Base-by-base conservation (phyloP, 2,797 vertebrate species). In the Chelmon rostratus region DNA sequence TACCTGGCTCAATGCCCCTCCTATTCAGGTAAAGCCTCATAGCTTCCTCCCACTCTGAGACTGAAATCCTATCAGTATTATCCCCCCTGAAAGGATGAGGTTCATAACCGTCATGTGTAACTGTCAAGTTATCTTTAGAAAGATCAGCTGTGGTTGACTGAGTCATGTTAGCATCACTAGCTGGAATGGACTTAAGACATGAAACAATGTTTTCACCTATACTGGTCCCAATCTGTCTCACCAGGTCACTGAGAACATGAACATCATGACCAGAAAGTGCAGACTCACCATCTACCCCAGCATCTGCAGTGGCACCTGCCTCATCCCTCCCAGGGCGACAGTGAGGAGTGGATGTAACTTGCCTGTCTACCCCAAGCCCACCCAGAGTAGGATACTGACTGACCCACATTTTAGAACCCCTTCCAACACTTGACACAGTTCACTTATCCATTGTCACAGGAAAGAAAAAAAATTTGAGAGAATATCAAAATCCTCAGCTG, bases 41-140 rank as follows among this genome's bases (percentile, higher is more conserved):
- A 23, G 31, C 4, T 11, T 73, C 69, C 35, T 79, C 54, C 77
- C 69, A 73, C 47, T 73, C 77, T 53, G 56, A 68, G 28, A 69
- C 21, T 54, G 65, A 42, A 40, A 78, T 0, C 5, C 0, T 19
- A 8, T 71, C 61, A 71, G 52, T 65, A 3, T 19, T 13, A 11
- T 71, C 76, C 0, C 68, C 52, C 44, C 50, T 71, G 19, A 78
- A 78, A 5, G 59, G 68, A 0, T 50, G 42, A 33, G 63, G 69
- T 3, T 79, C 70, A 56, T 62, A 46, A 38, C 70, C 73, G 2
- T 73, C 47, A 54, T 62, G 31, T 2, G 1, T 61, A 21, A 79
- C 2, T 10, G 56, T 68, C 15, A 79, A 12, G n/a, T 67, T 73
- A 67, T 68, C 69, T 8, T 31, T 73, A 35, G 63, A 68, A 54